Evolutionary conservation across 2,113 vertebrate species (phyloP).

Genomic region (Carettochelys insculpta): DNA sequence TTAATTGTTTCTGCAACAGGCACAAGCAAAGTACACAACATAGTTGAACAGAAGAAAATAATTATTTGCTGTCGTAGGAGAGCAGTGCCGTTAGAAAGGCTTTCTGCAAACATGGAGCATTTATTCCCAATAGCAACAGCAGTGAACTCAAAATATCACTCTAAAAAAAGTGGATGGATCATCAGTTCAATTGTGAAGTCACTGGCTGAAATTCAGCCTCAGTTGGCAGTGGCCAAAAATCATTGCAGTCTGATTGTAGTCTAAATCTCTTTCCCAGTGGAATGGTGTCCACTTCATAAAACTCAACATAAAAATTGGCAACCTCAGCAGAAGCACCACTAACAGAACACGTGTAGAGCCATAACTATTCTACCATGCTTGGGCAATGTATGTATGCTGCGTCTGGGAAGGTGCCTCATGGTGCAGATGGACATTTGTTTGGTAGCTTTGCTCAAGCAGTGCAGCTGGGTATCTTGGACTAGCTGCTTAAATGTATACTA

Average conservation of each 20-base stretch:
- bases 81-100: neutral
- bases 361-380: neutral
- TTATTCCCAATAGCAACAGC: neutral
- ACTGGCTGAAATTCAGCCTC: neutral
- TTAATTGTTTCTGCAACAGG: neutral
- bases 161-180: neutral
- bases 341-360: neutral
- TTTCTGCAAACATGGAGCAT: neutral
- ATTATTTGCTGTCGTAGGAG: neutral
- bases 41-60: neutral
- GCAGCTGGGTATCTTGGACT: neutral
- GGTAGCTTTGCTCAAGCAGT: neutral
- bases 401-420: neutral
- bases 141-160: neutral
- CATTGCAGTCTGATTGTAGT: neutral
- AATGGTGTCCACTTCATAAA: neutral
- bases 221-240: neutral
- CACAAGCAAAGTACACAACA: rapidly evolving
- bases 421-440: neutral
- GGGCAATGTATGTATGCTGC: neutral
- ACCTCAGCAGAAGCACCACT: neutral
- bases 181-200: rapidly evolving
- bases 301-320: neutral
- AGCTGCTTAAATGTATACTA: neutral
- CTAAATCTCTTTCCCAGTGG: neutral